Base-by-base conservation (phyloP, 2,888 invertebrate genomes). In the Zygaena filipendulae region DNA sequence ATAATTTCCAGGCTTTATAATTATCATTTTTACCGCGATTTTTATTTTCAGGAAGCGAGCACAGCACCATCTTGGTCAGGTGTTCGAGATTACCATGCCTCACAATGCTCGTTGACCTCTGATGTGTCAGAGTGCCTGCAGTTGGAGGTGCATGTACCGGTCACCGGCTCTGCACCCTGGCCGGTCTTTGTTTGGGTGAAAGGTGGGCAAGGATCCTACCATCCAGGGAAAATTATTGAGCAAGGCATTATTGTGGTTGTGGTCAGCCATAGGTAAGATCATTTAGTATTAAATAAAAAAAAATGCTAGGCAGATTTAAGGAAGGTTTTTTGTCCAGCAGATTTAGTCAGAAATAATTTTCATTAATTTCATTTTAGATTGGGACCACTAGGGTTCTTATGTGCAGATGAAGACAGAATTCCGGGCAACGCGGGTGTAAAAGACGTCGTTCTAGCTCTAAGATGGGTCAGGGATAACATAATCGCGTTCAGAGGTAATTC, bases 141-240 rank as follows among this genome's bases (percentile, higher is more conserved):
- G 38, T 56, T 89, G 28, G 88, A 87, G 40, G 84, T 88, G 3
- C 84, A 85, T 49, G 74, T 80, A 3, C 87, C 87, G 14, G 56
- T 81, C 30, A 43, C 59, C 2, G 43, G 46, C 27, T 58, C 36
- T 2, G 32, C 36, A 2, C 45, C 40, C 3, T 58, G 61, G 57
- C 67, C 77, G 0, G 69, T 75, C 6, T 42, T 77, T 11, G 70
- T 61, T 8, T 79, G 77, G 77, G 49, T 74, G 4, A 48, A 56
- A 4, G 67, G 64, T 4, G 57, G 59, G 8, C 51, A 47, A 18
- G 67, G 59, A 0, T 42, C 38, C 3, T 70, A 64, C 32, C 37
- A 58, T 30, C 64, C 75, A 1, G 51, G 53, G 10, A 49, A 47
- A 26, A 34, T 79, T 18, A 63, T 66, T n/a, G 45, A 43, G n/a